phyloP scores from a whole-genome alignment of 2,888 invertebrate species.

The Pristionchus mayeri region DNA sequence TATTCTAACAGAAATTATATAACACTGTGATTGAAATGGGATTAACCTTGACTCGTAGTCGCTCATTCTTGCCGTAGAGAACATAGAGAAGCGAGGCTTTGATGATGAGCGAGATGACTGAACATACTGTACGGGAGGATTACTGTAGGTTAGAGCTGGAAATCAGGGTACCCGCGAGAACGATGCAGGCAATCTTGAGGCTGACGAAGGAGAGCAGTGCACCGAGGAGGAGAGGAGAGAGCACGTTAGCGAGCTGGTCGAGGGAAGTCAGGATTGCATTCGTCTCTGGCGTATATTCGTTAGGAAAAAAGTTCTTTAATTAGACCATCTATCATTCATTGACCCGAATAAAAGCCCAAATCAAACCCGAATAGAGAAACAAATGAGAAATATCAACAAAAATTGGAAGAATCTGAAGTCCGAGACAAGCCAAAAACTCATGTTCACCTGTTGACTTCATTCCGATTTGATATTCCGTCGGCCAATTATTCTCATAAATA shows the following conservation, averaged over 20 bases:
- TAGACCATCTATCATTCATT: too few species aligned
- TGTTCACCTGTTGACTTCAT: too few species aligned
- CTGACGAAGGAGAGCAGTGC: constrained; percentile 49
- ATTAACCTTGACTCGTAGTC: constrained; percentile 4
- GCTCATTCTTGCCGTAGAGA: background rate
- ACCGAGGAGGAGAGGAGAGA: constrained; percentile 70
- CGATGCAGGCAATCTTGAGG: constrained; percentile 39
- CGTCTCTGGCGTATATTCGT: constrained; percentile 51
- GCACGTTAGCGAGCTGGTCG: constrained; percentile 69
- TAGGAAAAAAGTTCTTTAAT: background rate
- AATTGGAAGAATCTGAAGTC: too few species aligned
- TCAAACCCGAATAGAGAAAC: background rate
- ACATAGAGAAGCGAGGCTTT: background rate
- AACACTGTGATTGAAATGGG: too few species aligned
- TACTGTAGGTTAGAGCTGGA: too few species aligned
- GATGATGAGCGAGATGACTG: background rate
- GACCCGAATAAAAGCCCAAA: too few species aligned
- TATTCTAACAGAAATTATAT: too few species aligned
- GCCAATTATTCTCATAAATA: too few species aligned
- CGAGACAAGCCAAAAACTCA: too few species aligned
- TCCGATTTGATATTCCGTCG: too few species aligned
- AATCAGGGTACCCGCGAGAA: background rate
- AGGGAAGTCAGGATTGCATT: constrained; percentile 68
- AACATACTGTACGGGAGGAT: background rate
- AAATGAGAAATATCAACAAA: too few species aligned